phyloP scores from a whole-genome alignment of 2,797 vertebrate genomes.

The Acomys russatus region DNA sequence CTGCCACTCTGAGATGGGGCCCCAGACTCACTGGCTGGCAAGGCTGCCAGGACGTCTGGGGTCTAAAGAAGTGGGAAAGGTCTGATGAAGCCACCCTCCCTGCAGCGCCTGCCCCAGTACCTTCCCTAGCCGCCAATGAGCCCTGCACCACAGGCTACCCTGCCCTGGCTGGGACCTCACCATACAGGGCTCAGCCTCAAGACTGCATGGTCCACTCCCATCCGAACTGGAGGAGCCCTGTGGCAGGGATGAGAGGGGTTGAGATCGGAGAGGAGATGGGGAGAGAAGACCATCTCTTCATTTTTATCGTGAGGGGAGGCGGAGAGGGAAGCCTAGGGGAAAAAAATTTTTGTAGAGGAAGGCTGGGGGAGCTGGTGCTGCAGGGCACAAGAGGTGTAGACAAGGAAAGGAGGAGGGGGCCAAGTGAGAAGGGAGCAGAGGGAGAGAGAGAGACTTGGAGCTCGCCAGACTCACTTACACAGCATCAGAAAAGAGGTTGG shows the following conservation, averaged over 20 bases:
- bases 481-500: background rate
- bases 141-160: too few species aligned
- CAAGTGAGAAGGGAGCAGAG: background rate
- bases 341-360: background rate
- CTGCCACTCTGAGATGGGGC: background rate
- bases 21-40: background rate
- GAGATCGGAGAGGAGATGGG: background rate
- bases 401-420: background rate
- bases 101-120: background rate
- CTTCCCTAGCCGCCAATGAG: background rate
- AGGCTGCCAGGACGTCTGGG: background rate
- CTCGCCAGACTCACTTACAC: background rate
- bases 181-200: background rate
- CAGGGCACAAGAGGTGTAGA: background rate
- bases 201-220: background rate
- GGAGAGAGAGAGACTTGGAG: background rate
- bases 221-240: too few species aligned
- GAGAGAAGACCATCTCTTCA: background rate
- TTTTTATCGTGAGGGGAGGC: background rate
- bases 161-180: background rate
- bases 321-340: background rate
- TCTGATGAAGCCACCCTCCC: background rate
- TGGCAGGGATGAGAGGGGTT: background rate
- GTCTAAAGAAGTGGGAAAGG: background rate
- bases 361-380: background rate